phyloP scores from a whole-genome alignment of 2,113 vertebrate genomes.

The Leptocoma aspasia region DNA sequence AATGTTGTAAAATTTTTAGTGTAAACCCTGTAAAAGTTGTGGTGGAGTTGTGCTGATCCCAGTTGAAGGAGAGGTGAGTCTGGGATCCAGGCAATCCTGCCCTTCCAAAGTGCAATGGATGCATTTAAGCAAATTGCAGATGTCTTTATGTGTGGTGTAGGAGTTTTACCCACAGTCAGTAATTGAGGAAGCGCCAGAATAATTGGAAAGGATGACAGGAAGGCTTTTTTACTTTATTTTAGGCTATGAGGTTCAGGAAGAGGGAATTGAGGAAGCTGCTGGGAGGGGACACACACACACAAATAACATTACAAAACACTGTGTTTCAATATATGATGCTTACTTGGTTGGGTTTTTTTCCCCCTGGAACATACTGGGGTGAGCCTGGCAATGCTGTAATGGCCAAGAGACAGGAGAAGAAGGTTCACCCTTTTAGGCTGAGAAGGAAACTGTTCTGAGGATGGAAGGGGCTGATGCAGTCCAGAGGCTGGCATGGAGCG shows the following conservation, averaged over 20 bases:
- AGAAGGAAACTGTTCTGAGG: neutral
- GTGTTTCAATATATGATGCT: neutral
- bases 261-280: conserved; percentile 14
- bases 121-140: neutral
- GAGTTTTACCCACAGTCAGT: neutral
- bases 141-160: neutral
- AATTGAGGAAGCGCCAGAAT: conserved; percentile 12
- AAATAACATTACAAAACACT: neutral
- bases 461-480: neutral
- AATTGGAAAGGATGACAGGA: conserved; percentile 12
- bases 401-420: neutral
- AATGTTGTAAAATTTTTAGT: neutral
- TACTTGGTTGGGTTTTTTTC: neutral
- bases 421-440: accelerated
- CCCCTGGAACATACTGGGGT: neutral
- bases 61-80: neutral
- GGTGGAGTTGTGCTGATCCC: neutral
- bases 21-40: neutral
- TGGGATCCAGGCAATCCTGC: neutral
- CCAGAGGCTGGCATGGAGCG: accelerated
- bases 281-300: neutral
- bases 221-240: conserved; percentile 13
- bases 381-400: neutral
- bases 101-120: neutral
- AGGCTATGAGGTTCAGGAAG: neutral